Percentiles rank a stretch among this genome's conserved stretches.
phyloP scores from a whole-genome alignment of 1,140 invertebrate genomes.

The Dendroctonus ponderosae region DNA sequence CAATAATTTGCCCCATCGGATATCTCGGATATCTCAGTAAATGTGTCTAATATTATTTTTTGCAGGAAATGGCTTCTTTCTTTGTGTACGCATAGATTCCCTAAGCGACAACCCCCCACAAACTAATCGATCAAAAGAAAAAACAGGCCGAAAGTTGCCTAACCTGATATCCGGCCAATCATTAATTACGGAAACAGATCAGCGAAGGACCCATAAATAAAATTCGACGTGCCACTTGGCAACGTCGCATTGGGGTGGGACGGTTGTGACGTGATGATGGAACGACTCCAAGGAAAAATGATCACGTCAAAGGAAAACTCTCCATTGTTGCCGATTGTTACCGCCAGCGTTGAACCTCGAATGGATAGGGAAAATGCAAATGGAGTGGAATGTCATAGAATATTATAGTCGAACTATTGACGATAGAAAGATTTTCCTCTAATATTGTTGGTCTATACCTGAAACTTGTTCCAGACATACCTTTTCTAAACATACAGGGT shows the following conservation, averaged over 20 bases:
- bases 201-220: slow-evolving; percentile 50
- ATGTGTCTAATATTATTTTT: too few relatives aligned
- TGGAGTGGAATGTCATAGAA: too few relatives aligned
- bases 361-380: too few relatives aligned
- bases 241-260: slow-evolving; percentile 49
- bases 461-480: too few relatives aligned
- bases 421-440: too few relatives aligned
- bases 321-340: slow-evolving; percentile 15
- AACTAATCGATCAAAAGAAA: slow-evolving; percentile 28
- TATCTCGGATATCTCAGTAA: too few relatives aligned
- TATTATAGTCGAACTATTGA: too few relatives aligned
- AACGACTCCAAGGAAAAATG: slow-evolving; percentile 53
- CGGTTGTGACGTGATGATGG: slow-evolving; percentile 53
- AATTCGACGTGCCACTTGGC: slow-evolving; percentile 54
- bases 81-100: neutral
- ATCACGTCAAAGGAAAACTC: slow-evolving; percentile 48
- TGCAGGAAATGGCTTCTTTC: too few relatives aligned
- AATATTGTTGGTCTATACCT: too few relatives aligned
- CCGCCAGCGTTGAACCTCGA: neutral
- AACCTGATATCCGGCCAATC: slow-evolving; percentile 45
- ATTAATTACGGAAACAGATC: slow-evolving; percentile 53
- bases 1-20: too few relatives aligned
- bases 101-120: neutral
- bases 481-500: too few relatives aligned
- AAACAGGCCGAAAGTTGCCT: slow-evolving; percentile 28